Conservation (phyloP, 1,140 invertebrate genomes). For the Drosophila funebris region DNA sequence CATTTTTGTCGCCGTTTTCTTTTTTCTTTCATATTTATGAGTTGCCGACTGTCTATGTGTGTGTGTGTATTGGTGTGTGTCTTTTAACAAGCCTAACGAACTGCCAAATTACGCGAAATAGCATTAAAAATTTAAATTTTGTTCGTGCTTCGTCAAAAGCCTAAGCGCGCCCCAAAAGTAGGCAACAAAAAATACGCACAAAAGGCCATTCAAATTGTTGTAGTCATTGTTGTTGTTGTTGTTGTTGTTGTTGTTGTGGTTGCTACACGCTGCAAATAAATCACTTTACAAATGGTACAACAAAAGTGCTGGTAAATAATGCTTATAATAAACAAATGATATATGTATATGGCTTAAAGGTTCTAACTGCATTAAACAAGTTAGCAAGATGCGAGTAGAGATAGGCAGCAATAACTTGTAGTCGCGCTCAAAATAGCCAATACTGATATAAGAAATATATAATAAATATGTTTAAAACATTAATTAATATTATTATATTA, state of each 20-base stretch:
- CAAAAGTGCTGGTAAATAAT: conserved; percentile 31
- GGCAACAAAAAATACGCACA: conserved; percentile 39
- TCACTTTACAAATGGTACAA: conserved; percentile 49
- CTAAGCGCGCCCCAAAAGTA: conserved; percentile 65
- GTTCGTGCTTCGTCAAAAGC: conserved; percentile 57
- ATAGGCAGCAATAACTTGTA: too few relatives aligned
- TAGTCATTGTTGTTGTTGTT: conserved; percentile 8
- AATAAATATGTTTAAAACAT: too few relatives aligned
- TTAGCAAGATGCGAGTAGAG: neutral
- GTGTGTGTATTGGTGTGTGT: conserved; percentile 14
- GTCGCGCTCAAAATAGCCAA: too few relatives aligned
- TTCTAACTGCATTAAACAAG: neutral
- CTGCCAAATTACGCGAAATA: conserved; percentile 80
- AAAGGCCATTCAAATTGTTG: conserved; percentile 54
- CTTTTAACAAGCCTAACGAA: conserved; percentile 77
- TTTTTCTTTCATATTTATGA: conserved; percentile 74
- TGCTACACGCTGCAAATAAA: conserved; percentile 47
- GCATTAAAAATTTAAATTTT: conserved; percentile 80
- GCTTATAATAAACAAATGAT: conserved; percentile 9
- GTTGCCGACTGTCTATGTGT: conserved; percentile 24
- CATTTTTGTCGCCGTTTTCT: conserved; percentile 7
- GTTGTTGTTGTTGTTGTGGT: conserved; percentile 7
- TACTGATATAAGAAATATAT: too few relatives aligned
- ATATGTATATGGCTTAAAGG: neutral
- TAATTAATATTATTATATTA: too few relatives aligned